Base-by-base conservation (phyloP, 1,140 invertebrate species). In the Cardiocondyla obscurior region DNA sequence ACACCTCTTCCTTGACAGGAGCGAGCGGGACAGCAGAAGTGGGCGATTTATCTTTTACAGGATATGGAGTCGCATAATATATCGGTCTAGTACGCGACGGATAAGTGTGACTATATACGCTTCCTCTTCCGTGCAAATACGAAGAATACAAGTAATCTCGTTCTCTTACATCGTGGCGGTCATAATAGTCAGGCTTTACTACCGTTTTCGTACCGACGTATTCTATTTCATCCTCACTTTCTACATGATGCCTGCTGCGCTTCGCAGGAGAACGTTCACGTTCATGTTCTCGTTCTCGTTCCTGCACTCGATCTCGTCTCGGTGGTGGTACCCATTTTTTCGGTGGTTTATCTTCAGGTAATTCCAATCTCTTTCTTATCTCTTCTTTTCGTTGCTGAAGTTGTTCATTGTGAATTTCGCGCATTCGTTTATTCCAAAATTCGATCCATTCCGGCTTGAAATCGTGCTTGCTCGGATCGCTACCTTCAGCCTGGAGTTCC, bases 371-470 rank as follows among this genome's bases (percentile, higher is more conserved):
- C 7, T 94, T 94, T 46, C 94, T 94, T 5, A 96, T 94, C 44
- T 95, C 95, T 79, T 95, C 95, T 83, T 95, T 95, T 28, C 95
- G 93, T 8, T 93, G 90, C 46, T 95, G 94, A 6, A 97, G 65
- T 81, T 97, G 96, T 25, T 96, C 95, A 14, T 95, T 95, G 88
- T 97, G 96, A 3, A 98, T 92, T 79, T 97, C 96, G 28, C 96
- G 95, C 96, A 97, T 97, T 16, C 96, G 94, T 73, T 95, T 95
- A 88, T 96, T 97, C 97, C 97, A 98, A 89, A 95, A 97, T 44
- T 95, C 93, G 53, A 97, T 97, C 97, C 97, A 98, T 87, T 98
- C 97, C 0, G 97, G 97, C 88, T 97, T 98, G 88, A 97, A 98
- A 89, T 98, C 97, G 90, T 97, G 96, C 55, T 96, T 96, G 46